Base-by-base conservation (phyloP, 2,797 vertebrate species). In the Pogonophryne albipinna region DNA sequence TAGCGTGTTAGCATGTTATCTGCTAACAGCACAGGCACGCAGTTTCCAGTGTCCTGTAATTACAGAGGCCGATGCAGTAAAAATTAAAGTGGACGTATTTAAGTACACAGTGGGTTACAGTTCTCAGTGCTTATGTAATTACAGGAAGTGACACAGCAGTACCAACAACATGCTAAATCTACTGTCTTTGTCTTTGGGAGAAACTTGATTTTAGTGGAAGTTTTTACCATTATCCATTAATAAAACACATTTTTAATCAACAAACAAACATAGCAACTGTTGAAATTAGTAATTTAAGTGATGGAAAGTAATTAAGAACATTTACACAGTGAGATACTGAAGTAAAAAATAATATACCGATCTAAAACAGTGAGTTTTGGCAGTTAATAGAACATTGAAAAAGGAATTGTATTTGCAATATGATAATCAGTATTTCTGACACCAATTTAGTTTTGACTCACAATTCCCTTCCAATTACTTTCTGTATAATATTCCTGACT, bases 111-210 rank as follows among this genome's bases (percentile, higher is more conserved):
- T 17, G 69, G 79, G 65, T 67, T n/a, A n/a, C n/a, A n/a, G n/a
- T 56, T 64, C 58, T 57, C 60, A 68, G 76, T 78, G 79, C 76
- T 87, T 72, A 64, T 81, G 31, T 77, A 67, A 79, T 83, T 75
- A 83, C 80, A 79, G 78, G 75, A 88, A 88, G 84, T 79, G 77
- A 79, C 71, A 74, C 34, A 38, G 34, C 34, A 38, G 27, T 58
- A 71, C 2, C 23, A 17, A 19, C 38, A 12, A 10, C 70, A 70
- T 9, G 9, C 44, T 44, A 8, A 0, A 41, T 53, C 47, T 13
- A 59, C 34, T 53, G 52, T 6, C 51, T n/a, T n/a, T n/a, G n/a
- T n/a, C n/a, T 53, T 34, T 34, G 34, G 7, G 34, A 34, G 34
- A 34, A 34, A 34, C 34, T 8, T 8, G 34, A 34, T 34, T 34